A percentile compares a stretch with the other conserved stretches of the same genome.
Evolutionary conservation across 2,888 invertebrate genomes (phyloP).

Genomic region (Hypomecis atomaria): DNA sequence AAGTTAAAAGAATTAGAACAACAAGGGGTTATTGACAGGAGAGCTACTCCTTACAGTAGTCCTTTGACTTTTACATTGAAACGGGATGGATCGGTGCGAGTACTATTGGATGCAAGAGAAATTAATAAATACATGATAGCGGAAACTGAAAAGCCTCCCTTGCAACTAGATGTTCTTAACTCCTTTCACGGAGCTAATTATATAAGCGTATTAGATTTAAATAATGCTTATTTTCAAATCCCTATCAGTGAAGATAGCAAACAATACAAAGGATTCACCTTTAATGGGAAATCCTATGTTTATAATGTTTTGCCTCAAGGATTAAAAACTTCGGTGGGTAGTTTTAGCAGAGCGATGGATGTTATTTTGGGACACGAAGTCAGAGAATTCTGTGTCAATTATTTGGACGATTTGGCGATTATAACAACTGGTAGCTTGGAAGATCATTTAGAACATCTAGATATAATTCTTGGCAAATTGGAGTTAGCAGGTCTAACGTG

Average conservation of each 20-base stretch:
- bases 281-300: slow-evolving; percentile 25
- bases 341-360: slow-evolving; percentile 48
- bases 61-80: slow-evolving; percentile 36
- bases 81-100: slow-evolving; percentile 20
- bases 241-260: slow-evolving; percentile 9
- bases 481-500: slow-evolving; percentile 22
- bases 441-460: slow-evolving; percentile 40
- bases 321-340: slow-evolving; percentile 39
- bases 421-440: slow-evolving; percentile 31
- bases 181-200: slow-evolving; percentile 21
- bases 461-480: slow-evolving; percentile 29
- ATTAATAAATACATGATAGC: slow-evolving; percentile 30
- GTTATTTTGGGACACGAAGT: slow-evolving; percentile 42
- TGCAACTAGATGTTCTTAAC: slow-evolving; percentile 21
- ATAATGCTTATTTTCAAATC: slow-evolving; percentile 32
- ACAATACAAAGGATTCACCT: slow-evolving; percentile 15
- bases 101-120: slow-evolving; percentile 30
- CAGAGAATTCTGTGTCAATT: slow-evolving; percentile 43
- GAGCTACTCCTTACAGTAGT: slow-evolving; percentile 38
- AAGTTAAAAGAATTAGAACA: slow-evolving; percentile 39
- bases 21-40: slow-evolving; percentile 35
- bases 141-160: slow-evolving; percentile 25
- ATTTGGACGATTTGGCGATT: slow-evolving; percentile 44
- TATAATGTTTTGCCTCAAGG: slow-evolving; percentile 28
- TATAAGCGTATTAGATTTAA: slow-evolving; percentile 21